These are phyloP conservation scores for Lanius ludovicianus DNA, from an alignment of 2,113 vertebrate genomes.

Conservation along the genomic window DNA sequence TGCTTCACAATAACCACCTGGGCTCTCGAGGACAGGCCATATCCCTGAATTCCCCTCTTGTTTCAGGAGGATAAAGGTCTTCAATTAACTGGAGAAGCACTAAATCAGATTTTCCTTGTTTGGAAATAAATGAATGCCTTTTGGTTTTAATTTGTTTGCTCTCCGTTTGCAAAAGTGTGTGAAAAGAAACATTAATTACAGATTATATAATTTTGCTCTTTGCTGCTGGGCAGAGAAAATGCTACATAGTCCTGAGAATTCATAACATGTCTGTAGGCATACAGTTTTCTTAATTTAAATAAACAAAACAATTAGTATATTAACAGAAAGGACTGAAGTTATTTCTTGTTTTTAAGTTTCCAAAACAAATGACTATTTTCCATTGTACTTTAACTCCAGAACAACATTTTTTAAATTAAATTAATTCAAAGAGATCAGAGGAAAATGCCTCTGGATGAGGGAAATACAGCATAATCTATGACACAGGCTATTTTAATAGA, in stretches of 20 bases:
- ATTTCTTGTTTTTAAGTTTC: background rate
- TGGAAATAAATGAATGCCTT: background rate
- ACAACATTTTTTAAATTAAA: slow-evolving; percentile 24
- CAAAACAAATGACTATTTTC: background rate
- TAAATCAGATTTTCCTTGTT: background rate
- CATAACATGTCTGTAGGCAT: background rate
- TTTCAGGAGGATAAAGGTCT: background rate
- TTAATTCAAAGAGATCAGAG: slow-evolving; percentile 2
- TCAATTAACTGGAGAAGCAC: background rate
- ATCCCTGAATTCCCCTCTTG: background rate
- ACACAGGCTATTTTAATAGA: slow-evolving; percentile 14
- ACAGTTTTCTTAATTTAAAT: background rate
- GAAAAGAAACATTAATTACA: background rate
- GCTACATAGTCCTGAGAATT: background rate
- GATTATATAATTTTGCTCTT: background rate
- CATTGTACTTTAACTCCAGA: background rate
- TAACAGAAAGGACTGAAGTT: background rate
- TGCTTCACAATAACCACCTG: background rate
- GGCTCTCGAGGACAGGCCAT: background rate
- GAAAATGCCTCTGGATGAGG: slow-evolving; percentile 14
- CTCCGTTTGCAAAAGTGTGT: background rate
- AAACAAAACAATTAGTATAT: slow-evolving; percentile 13
- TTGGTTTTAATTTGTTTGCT: background rate
- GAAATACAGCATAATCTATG: background rate
- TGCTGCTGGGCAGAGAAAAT: background rate